Evolutionary conservation across 2,888 invertebrate genomes (phyloP).

Genomic region (Nasonovia ribisnigri): DNA sequence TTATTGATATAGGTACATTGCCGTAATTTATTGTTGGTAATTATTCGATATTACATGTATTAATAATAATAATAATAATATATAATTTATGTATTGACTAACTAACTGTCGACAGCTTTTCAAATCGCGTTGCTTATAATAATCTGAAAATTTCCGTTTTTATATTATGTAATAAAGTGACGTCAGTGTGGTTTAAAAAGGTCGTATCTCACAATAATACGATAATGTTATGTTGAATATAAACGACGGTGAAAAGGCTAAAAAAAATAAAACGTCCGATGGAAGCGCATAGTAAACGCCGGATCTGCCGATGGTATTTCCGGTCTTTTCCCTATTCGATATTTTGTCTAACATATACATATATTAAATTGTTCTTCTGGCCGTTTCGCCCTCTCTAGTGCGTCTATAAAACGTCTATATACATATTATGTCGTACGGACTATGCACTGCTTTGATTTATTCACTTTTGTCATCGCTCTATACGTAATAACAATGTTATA

Average conservation of each 20-base stretch:
- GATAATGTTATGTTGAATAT: conserved; percentile 6
- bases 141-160: not conserved
- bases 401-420: not conserved
- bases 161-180: not conserved
- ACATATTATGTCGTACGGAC: not conserved
- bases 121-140: not conserved
- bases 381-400: not conserved
- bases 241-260: not conserved
- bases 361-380: conserved; percentile 14
- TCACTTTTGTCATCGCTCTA: not conserved
- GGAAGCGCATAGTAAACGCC: conserved; percentile 20
- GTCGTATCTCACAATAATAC: not conserved
- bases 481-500: not conserved
- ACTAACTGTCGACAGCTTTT: not conserved
- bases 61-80: not conserved
- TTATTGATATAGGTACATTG: not conserved
- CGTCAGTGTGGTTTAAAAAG: not conserved
- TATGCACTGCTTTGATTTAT: conserved; percentile 27
- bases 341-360: conserved; percentile 22
- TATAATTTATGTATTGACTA: not conserved
- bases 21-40: not conserved
- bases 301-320: conserved; percentile 43
- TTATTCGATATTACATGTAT: not conserved
- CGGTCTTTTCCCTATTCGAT: conserved; percentile 38
- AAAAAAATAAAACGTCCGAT: conserved; percentile 14